phyloP scores from a whole-genome alignment of 2,797 vertebrate species.

The Falco cherrug region DNA sequence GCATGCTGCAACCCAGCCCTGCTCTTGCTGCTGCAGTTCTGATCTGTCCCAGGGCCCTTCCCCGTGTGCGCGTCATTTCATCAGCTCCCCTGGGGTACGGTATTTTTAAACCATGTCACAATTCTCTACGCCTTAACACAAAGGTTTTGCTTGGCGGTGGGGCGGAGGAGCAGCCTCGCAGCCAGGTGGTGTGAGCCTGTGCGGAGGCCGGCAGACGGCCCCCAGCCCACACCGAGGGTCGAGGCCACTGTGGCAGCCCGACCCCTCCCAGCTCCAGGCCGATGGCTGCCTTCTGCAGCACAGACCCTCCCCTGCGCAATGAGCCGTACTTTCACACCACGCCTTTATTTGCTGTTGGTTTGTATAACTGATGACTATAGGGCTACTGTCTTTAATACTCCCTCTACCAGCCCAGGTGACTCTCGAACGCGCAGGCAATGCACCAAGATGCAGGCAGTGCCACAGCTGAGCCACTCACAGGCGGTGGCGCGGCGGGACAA shows the following conservation, averaged over 20 bases:
- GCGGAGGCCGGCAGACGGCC: fast-evolving
- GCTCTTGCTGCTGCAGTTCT: slow-evolving; percentile 50
- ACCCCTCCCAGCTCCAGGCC: not conserved
- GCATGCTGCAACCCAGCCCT: slow-evolving; percentile 71
- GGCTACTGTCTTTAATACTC: not conserved
- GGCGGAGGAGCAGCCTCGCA: not conserved
- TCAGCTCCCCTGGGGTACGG: slow-evolving; percentile 49
- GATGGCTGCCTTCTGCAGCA: not conserved
- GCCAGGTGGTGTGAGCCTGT: too few species aligned
- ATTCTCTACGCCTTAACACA: not conserved
- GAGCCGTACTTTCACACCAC: not conserved
- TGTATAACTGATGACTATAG: fast-evolving
- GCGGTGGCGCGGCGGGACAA: not conserved
- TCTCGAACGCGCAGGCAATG: fast-evolving
- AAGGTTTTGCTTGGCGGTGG: not conserved
- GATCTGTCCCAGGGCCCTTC: not conserved
- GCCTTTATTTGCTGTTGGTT: not conserved
- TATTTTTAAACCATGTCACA: slow-evolving; percentile 31
- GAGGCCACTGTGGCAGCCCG: too few species aligned
- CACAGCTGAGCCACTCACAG: not conserved
- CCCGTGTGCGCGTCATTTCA: slow-evolving; percentile 41
- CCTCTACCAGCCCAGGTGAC: not conserved
- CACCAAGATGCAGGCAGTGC: not conserved
- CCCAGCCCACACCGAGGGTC: fast-evolving
- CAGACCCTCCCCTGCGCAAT: not conserved